Percentiles rank a stretch among this genome's conserved stretches.
Conservation (phyloP, 1,140 invertebrate species). For the Microplitis demolitor region DNA sequence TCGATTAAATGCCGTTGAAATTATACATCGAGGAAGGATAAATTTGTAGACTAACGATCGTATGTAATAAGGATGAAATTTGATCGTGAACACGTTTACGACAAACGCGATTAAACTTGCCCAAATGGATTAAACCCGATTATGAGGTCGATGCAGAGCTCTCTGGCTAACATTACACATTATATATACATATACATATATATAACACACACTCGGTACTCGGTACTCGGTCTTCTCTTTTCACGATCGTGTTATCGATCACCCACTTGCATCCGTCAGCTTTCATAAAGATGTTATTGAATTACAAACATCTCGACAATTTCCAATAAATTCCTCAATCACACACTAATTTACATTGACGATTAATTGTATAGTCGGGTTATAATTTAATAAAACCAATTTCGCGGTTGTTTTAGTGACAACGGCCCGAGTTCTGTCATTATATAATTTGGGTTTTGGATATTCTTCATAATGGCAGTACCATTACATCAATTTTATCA, state of each 20-base stretch:
- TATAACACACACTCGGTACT: no score
- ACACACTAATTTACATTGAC: no score
- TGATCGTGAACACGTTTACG: conserved; percentile 6
- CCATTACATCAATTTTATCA: no score
- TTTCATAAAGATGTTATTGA: neutral
- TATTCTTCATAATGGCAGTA: no score
- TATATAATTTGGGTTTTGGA: no score
- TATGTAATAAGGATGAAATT: conserved; percentile 12
- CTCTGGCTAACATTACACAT: neutral
- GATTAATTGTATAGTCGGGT: neutral
- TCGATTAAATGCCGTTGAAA: neutral
- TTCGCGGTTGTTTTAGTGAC: neutral
- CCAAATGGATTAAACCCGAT: conserved; percentile 17
- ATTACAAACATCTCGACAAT: neutral
- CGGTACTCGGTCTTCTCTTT: no score
- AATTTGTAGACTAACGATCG: neutral
- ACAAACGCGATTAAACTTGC: conserved; percentile 24
- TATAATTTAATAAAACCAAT: neutral
- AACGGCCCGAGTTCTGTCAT: neutral
- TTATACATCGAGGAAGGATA: neutral
- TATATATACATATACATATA: no score
- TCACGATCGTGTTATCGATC: no score
- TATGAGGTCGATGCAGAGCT: conserved; percentile 3
- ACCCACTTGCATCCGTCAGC: neutral
- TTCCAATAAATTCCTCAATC: neutral